Evolutionary conservation across 2,797 vertebrate genomes (phyloP).

Genomic region (Malurus splendens): DNA sequence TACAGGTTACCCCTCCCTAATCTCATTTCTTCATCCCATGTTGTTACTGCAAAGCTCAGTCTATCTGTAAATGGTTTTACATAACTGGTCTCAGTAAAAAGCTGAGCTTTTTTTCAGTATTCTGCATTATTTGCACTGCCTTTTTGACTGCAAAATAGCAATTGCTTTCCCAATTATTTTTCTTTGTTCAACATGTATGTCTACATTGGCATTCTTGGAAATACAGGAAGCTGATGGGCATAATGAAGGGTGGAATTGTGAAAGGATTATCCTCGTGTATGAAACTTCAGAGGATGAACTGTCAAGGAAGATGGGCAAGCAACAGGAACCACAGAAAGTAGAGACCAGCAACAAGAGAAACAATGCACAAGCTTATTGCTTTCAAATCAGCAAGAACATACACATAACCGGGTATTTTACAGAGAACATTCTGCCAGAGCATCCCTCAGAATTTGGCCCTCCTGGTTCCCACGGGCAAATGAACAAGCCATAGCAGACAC

Average conservation of each 20-base stretch:
- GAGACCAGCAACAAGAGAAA: background rate
- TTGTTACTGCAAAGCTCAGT: background rate
- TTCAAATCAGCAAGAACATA: background rate
- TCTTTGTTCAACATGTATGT: background rate
- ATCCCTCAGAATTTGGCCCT: conserved; percentile 11
- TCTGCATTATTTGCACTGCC: background rate
- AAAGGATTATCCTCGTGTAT: background rate
- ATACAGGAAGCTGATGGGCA: background rate
- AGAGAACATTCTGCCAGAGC: background rate
- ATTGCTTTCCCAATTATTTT: background rate
- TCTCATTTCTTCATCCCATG: background rate
- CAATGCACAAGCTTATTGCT: background rate
- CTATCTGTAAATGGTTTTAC: background rate
- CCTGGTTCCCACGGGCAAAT: conserved; percentile 23
- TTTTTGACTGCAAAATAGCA: background rate
- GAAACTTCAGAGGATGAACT: background rate
- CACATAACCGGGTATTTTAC: background rate
- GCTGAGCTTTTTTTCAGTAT: background rate
- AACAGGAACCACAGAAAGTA: background rate
- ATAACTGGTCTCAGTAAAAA: background rate
- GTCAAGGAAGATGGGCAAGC: background rate
- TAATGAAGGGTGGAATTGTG: background rate
- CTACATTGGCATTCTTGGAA: background rate
- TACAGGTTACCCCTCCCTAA: background rate
- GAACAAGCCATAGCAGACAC: conserved; percentile 35